phyloP scores from a whole-genome alignment of 2,888 invertebrate species.

The Drosophila prolongata region DNA sequence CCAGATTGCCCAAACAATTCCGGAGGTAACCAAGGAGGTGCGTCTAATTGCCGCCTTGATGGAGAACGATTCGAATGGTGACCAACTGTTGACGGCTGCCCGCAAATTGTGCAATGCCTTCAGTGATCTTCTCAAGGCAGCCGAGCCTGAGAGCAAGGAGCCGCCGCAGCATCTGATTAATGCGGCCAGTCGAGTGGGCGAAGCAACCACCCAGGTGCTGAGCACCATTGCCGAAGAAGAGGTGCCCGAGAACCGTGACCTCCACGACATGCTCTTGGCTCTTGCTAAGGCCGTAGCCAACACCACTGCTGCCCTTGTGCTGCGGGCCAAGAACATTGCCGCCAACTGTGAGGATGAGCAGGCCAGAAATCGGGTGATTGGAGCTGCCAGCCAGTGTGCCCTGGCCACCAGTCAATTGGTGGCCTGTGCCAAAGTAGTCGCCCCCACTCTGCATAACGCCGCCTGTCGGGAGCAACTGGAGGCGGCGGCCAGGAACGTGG shows the following conservation, averaged over 20 bases:
- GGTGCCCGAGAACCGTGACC: slow-evolving; percentile 92
- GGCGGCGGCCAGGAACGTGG: slow-evolving; percentile 96
- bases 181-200: slow-evolving; percentile 98
- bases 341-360: slow-evolving; percentile 91
- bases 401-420: slow-evolving; percentile 98
- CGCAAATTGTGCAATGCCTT: slow-evolving; percentile 96
- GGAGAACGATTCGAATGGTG: slow-evolving; percentile 94
- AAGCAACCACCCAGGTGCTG: slow-evolving; percentile 97
- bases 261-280: slow-evolving; percentile 95
- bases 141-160: slow-evolving; percentile 97
- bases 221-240: slow-evolving; percentile 97
- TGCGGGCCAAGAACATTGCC: slow-evolving; percentile 98
- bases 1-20: slow-evolving; percentile 97
- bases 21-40: slow-evolving; percentile 95
- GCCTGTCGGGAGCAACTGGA: slow-evolving; percentile 96
- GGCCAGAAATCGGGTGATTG: slow-evolving; percentile 89
- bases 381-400: slow-evolving; percentile 98
- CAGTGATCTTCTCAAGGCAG: slow-evolving; percentile 96
- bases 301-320: slow-evolving; percentile 97
- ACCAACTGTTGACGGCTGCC: slow-evolving; percentile 95
- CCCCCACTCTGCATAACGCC: slow-evolving; percentile 92
- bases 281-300: slow-evolving; percentile 99
- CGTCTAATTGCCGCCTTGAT: slow-evolving; percentile 95
- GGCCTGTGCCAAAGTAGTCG: slow-evolving; percentile 97
- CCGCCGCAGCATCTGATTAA: slow-evolving; percentile 96